Evolutionary conservation across 2,797 vertebrate species (phyloP).

Genomic region (Necrosyrtes monachus): DNA sequence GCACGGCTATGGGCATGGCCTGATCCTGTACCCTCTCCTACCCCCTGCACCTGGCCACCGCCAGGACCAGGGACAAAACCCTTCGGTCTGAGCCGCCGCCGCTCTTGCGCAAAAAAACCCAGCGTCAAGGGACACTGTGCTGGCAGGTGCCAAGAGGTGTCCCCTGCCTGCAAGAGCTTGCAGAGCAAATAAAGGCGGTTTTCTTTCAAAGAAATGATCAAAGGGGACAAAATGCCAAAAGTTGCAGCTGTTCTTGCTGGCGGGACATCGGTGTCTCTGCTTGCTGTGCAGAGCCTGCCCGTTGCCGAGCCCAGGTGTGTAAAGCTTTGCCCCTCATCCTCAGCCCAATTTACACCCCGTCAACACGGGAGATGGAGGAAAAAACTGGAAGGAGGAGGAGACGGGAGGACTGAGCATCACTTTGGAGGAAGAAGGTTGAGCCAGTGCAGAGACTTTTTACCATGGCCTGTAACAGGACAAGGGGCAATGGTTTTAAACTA

Average conservation of each 20-base stretch:
- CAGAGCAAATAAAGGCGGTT: conserved; percentile 3
- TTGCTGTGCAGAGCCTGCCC: rapidly evolving
- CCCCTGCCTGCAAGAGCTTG: not conserved
- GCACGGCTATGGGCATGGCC: rapidly evolving
- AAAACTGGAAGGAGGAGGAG: not conserved
- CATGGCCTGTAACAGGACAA: not conserved
- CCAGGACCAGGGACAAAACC: not conserved
- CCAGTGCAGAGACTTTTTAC: not conserved
- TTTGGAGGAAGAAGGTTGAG: not conserved
- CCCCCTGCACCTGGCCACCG: rapidly evolving
- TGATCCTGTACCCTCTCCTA: not conserved
- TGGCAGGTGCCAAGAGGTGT: not conserved
- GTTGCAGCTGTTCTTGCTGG: not conserved
- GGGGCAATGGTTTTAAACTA: not conserved
- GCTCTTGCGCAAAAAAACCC: not conserved
- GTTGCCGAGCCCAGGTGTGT: not conserved
- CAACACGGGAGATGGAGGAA: not conserved
- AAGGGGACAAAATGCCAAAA: not conserved
- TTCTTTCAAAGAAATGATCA: conserved; percentile 14
- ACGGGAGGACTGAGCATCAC: not conserved
- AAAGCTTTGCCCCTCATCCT: not conserved
- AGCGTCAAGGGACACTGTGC: not conserved
- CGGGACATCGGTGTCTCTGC: not conserved
- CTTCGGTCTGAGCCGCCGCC: not conserved
- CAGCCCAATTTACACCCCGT: rapidly evolving